phyloP scores from a whole-genome alignment of 1,140 invertebrate genomes.

The Danaus melanippus region DNA sequence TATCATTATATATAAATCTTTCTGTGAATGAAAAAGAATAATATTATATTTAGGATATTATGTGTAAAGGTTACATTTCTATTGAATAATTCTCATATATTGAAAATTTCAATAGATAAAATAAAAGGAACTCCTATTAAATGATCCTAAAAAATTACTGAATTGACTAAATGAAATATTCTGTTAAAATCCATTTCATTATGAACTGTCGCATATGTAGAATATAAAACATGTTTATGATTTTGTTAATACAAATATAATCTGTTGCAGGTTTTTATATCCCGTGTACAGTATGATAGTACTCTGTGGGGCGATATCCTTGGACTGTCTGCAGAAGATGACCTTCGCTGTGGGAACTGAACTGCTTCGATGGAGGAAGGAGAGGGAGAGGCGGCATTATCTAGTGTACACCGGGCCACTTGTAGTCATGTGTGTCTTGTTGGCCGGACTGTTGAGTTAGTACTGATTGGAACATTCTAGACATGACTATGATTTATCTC shows the following conservation, averaged over 20 bases:
- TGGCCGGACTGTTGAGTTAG: constrained; percentile 61
- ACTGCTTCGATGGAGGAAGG: constrained; percentile 36
- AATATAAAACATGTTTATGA: too few relatives aligned
- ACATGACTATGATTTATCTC: too few relatives aligned
- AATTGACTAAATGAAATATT: too few relatives aligned
- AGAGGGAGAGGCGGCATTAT: constrained; percentile 75
- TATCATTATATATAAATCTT: too few relatives aligned
- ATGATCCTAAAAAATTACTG: too few relatives aligned
- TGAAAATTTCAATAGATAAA: background rate
- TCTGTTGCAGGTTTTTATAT: constrained; percentile 84
- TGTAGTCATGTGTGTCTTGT: constrained; percentile 75
- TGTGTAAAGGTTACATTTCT: too few relatives aligned
- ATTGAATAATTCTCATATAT: background rate
- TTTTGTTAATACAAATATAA: constrained; percentile 8
- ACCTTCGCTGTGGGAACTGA: constrained; percentile 75
- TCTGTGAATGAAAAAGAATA: too few relatives aligned
- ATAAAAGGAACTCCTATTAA: too few relatives aligned
- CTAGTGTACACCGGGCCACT: constrained; percentile 81
- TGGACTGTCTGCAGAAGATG: constrained; percentile 86
- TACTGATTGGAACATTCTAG: constrained; percentile 2
- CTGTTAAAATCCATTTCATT: too few relatives aligned
- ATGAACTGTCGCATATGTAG: too few relatives aligned
- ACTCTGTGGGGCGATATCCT: constrained; percentile 85
- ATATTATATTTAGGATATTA: too few relatives aligned
- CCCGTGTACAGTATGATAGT: constrained; percentile 96